Evolutionary conservation across 2,888 invertebrate genomes (phyloP).

Genomic region (Ceraclea dissimilis): DNA sequence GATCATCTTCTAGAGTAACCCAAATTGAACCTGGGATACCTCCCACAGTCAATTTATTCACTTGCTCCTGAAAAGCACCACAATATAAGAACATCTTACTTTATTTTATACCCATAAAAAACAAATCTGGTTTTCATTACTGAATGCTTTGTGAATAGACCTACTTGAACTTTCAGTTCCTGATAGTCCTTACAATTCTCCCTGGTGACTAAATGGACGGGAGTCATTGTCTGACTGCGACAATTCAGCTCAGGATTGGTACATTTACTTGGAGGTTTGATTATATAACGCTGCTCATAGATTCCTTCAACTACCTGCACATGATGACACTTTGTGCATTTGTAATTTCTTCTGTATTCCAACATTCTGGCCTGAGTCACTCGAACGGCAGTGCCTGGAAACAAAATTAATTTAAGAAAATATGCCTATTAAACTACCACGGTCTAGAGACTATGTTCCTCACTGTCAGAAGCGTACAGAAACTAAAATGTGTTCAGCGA

Average conservation of each 20-base stretch:
- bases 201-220: slow-evolving; percentile 49
- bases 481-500: no score
- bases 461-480: no score
- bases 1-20: slow-evolving; percentile 75
- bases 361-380: slow-evolving; percentile 68
- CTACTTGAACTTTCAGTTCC: slow-evolving; percentile 77
- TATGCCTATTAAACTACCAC: no score
- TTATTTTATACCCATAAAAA: no score
- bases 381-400: slow-evolving; percentile 68
- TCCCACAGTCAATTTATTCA: slow-evolving; percentile 62
- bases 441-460: no score
- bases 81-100: neutral
- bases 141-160: no score
- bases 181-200: slow-evolving; percentile 73
- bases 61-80: slow-evolving; percentile 56
- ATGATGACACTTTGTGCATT: slow-evolving; percentile 71
- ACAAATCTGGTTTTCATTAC: no score
- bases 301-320: slow-evolving; percentile 58
- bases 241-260: slow-evolving; percentile 46
- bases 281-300: slow-evolving; percentile 56
- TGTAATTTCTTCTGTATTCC: slow-evolving; percentile 65
- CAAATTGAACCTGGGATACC: slow-evolving; percentile 68
- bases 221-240: slow-evolving; percentile 47
- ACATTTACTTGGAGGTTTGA: slow-evolving; percentile 51
- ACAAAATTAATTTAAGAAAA: neutral